A percentile compares a stretch with the other conserved stretches of the same genome.
phyloP scores from a whole-genome alignment of 2,888 invertebrate species.

The Rhimphoctona megacephalus region DNA sequence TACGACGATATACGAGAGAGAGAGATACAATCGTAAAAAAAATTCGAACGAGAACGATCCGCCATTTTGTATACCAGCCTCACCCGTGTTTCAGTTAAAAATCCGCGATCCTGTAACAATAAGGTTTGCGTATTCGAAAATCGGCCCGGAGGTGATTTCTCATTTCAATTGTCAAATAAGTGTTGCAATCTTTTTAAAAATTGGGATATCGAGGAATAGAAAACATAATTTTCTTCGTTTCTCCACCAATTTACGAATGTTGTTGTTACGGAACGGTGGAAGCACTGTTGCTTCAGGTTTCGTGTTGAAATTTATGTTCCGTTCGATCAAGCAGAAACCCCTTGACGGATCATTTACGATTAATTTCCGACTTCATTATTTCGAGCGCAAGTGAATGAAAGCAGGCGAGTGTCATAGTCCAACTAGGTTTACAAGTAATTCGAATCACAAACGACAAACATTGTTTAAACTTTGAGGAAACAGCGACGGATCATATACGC shows the following conservation, averaged over 20 bases:
- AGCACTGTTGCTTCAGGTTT: too few species aligned
- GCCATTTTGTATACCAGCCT: neutral
- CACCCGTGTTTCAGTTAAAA: neutral
- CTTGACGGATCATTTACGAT: neutral
- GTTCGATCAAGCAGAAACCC: neutral
- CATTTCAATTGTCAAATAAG: too few species aligned
- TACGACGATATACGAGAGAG: too few species aligned
- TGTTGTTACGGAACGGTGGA: too few species aligned
- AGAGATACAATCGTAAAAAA: neutral
- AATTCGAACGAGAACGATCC: neutral
- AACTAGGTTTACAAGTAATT: neutral
- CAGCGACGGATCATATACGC: too few species aligned
- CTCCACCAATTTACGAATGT: neutral
- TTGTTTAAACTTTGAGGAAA: too few species aligned
- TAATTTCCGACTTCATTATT: neutral
- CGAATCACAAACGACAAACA: neutral
- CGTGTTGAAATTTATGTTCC: too few species aligned
- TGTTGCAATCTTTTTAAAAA: neutral
- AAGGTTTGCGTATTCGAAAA: too few species aligned
- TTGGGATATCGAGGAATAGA: neutral
- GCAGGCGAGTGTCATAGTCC: too few species aligned
- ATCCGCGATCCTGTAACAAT: too few species aligned
- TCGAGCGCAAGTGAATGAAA: neutral
- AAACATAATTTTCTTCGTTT: neutral
- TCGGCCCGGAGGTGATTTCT: too few species aligned